Evolutionary conservation across 2,888 invertebrate species (phyloP), one percentile per base, ranked within the genome.

Genomic region (Ornithoptera alexandrae): DNA sequence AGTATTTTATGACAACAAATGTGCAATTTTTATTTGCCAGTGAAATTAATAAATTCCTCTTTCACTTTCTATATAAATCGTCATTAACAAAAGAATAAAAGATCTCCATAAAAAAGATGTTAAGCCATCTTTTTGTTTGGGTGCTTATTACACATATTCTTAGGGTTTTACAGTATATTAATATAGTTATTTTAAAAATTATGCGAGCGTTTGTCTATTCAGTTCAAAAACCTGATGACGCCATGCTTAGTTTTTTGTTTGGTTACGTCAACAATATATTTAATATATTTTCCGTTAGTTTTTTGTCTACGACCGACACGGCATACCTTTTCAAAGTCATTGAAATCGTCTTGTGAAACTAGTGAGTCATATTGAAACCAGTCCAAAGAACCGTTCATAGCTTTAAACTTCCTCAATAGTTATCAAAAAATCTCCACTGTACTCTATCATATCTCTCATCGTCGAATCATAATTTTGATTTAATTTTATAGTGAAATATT

Each of bases 321-420:
- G 56, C 46, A 65, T 70, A 71, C 73, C 68, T 72, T 65, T 66
- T 22, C 65, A 67, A 67, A 66, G 70, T 72, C 65, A 67, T 64
- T 71, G 65, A 66, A 69, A 69, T 71, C 39, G 74, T 71, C 74
- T 76, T 79, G 74, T 72, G 72, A 75, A 75, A 73, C 58, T 72
- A 61, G 62, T 82, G 83, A 83, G 68, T 84, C 84, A 81, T 70
- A 58, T 62, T 69, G 71, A 75, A 82, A 80, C 81, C 81, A 81
- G 81, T 80, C 81, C 79, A 78, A 76, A 74, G 74, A 83, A 83
- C 79, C 84, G 81, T 82, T 84, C 81, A 81, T 78, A 80, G 76
- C 77, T 76, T 74, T 77, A 75, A 76, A 79, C 76, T 76, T 73
- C 74, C 71, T 68, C 71, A 71, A 67, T 67, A 61, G 67, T 39